phyloP scores from a whole-genome alignment of 2,888 invertebrate species.

The Steinernema carpocapsae region DNA sequence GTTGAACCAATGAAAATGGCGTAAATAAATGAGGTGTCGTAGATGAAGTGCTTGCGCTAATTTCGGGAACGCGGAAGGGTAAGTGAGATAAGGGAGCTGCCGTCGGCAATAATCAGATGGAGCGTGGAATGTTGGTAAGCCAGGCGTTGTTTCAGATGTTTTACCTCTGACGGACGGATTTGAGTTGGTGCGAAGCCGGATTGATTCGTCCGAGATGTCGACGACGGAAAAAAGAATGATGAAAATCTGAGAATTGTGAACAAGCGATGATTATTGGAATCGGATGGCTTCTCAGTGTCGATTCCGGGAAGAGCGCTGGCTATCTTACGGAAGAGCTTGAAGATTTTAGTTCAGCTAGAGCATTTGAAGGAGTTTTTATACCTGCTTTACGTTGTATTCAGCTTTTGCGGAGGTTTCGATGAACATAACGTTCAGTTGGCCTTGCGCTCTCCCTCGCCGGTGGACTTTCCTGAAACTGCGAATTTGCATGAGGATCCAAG shows the following conservation, averaged over 20 bases:
- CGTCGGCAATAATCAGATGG: too few relatives aligned
- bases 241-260: not conserved
- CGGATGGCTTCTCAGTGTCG: slow-evolving; percentile 52
- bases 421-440: slow-evolving; percentile 99
- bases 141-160: too few relatives aligned
- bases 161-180: too few relatives aligned
- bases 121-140: too few relatives aligned
- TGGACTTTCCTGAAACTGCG: slow-evolving; percentile 76
- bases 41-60: too few relatives aligned
- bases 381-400: slow-evolving; percentile 99
- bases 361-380: slow-evolving; percentile 67
- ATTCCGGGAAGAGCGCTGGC: slow-evolving; percentile 97
- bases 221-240: slow-evolving; percentile 54
- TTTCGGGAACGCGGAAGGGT: too few relatives aligned
- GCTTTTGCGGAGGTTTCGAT: slow-evolving; percentile 99
- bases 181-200: too few relatives aligned
- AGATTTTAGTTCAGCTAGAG: slow-evolving; percentile 50
- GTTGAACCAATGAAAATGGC: too few relatives aligned
- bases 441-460: slow-evolving; percentile 97
- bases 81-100: too few relatives aligned
- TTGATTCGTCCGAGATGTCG: slow-evolving; percentile 67
- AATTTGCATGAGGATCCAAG: not conserved
- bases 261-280: slow-evolving; percentile 42
- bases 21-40: too few relatives aligned
- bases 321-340: slow-evolving; percentile 92